phyloP scores from a whole-genome alignment of 2,888 invertebrate genomes.

The Tenodera sinensis region DNA sequence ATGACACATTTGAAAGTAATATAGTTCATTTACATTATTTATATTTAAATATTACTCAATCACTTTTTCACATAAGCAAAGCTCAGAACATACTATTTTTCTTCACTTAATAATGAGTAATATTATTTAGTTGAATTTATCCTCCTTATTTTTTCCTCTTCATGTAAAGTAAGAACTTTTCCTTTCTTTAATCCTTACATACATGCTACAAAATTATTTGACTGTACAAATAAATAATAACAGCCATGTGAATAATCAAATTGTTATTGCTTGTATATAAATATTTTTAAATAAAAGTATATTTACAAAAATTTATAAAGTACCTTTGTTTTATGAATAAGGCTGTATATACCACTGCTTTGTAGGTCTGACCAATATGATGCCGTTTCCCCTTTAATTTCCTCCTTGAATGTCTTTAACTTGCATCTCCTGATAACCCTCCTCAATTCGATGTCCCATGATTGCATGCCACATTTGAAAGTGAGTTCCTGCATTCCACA shows the following conservation, averaged over 20 bases:
- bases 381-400: too few species aligned
- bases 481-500: too few species aligned
- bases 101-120: not conserved
- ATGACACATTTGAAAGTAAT: too few species aligned
- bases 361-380: too few species aligned
- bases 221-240: not conserved
- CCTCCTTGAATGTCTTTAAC: too few species aligned
- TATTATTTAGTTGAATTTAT: not conserved
- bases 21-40: too few species aligned
- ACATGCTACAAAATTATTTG: not conserved
- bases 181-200: not conserved
- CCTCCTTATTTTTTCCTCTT: not conserved
- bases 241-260: not conserved
- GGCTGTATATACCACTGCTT: too few species aligned
- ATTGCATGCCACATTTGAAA: too few species aligned
- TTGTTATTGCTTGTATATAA: slow-evolving; percentile 6
- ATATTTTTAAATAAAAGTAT: not conserved
- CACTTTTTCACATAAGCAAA: not conserved
- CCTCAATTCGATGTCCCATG: too few species aligned
- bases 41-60: not conserved
- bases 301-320: not conserved
- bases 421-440: too few species aligned
- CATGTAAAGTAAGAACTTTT: not conserved
- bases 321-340: too few species aligned
- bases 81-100: not conserved